A percentile compares a stretch with the other conserved stretches of the same genome.
phyloP scores from a whole-genome alignment of 2,797 vertebrate genomes.

The Gallirallus australis region DNA sequence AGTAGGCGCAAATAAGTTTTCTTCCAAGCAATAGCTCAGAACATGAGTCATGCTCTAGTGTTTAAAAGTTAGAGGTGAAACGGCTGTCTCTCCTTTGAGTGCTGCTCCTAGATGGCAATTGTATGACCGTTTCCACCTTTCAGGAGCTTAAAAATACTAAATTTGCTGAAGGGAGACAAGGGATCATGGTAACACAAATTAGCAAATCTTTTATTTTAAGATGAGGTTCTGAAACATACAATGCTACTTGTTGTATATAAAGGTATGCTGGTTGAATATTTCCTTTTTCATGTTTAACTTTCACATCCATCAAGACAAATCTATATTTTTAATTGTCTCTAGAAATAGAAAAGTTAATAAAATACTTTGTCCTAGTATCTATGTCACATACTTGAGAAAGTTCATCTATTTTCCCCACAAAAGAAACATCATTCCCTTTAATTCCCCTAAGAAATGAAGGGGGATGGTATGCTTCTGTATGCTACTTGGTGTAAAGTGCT shows the following conservation, averaged over 20 bases:
- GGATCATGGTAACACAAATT: neutral
- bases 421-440: neutral
- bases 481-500: neutral
- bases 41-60: neutral
- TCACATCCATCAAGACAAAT: too few species aligned
- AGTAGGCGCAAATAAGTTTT: neutral
- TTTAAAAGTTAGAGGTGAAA: neutral
- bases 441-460: too few species aligned
- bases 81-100: neutral
- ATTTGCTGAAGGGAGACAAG: neutral
- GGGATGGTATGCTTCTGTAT: too few species aligned
- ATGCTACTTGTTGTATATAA: too few species aligned
- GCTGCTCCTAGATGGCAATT: neutral
- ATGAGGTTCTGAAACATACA: too few species aligned
- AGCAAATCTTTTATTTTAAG: neutral
- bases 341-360: neutral
- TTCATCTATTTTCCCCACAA: neutral
- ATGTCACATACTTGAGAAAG: neutral
- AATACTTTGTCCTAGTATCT: neutral
- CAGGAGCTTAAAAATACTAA: neutral
- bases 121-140: too few species aligned
- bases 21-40: neutral
- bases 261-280: too few species aligned
- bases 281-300: too few species aligned
- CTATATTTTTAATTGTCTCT: too few species aligned